A percentile compares a stretch with the other conserved stretches of the same genome.
These are phyloP conservation scores for Grantiella picta DNA, from an alignment of 2,113 vertebrate genomes.

Conservation along the genomic window DNA sequence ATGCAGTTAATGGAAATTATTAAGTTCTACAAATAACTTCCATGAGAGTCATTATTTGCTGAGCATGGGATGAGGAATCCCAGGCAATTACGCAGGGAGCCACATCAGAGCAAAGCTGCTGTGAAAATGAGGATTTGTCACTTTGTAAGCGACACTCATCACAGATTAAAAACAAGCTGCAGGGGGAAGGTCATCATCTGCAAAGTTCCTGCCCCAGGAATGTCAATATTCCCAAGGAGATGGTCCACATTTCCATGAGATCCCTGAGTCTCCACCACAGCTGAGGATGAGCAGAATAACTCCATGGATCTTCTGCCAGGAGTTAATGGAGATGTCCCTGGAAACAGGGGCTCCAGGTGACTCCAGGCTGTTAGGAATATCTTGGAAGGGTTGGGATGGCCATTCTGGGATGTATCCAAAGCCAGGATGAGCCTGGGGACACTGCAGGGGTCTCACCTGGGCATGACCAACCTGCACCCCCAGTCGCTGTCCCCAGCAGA, in stretches of 20 bases:
- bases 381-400: neutral
- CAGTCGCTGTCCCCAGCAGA: constrained; percentile 16
- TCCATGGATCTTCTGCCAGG: neutral
- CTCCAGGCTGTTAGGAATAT: neutral
- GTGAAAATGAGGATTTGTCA: constrained; percentile 7
- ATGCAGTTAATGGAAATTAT: constrained; percentile 34
- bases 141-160: neutral
- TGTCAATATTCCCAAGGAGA: neutral
- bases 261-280: neutral
- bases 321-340: neutral
- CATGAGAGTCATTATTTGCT: constrained; percentile 16
- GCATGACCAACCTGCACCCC: constrained; percentile 73
- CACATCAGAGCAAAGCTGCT: neutral
- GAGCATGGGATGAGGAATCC: constrained; percentile 8
- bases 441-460: constrained; percentile 66
- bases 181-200: neutral
- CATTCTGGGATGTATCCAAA: neutral
- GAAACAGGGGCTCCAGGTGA: neutral
- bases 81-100: neutral
- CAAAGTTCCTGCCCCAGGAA: neutral
- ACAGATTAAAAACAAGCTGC: neutral
- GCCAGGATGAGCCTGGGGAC: neutral
- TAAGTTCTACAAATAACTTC: constrained; percentile 26
- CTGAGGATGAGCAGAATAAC: neutral
- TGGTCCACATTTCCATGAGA: neutral